A percentile compares a stretch with the other conserved stretches of the same genome.
Evolutionary conservation across 1,140 invertebrate genomes (phyloP).

Genomic region (Bombyx mori): DNA sequence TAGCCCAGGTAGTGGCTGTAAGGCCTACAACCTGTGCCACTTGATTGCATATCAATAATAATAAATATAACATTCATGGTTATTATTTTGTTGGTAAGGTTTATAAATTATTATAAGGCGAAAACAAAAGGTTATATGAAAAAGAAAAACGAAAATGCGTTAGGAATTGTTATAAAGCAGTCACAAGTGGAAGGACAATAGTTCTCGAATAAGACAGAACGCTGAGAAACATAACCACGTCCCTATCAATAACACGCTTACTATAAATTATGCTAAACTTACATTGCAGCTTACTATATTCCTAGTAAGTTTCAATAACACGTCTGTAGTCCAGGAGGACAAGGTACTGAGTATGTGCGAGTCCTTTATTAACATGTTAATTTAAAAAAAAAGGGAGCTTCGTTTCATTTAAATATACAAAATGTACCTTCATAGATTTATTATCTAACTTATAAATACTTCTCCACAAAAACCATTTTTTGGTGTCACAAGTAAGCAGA

Average conservation of each 20-base stretch:
- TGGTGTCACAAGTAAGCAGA: conserved; percentile 41
- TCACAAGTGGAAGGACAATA: conserved; percentile 45
- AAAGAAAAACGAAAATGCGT: conserved; percentile 40
- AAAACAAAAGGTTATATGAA: conserved; percentile 13
- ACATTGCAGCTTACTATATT: conserved; percentile 55
- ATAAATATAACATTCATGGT: background rate
- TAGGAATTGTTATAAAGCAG: conserved; percentile 51
- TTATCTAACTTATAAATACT: conserved; percentile 45
- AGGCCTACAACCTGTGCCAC: no score
- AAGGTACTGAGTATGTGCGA: conserved; percentile 61
- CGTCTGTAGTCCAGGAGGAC: conserved; percentile 54
- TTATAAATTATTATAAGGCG: conserved; percentile 9
- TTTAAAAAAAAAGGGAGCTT: conserved; percentile 32
- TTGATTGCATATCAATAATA: no score
- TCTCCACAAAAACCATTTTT: conserved; percentile 50
- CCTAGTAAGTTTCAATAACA: conserved; percentile 45
- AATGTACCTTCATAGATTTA: conserved; percentile 28
- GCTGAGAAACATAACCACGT: conserved; percentile 40
- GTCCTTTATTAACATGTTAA: conserved; percentile 23
- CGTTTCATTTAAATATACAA: conserved; percentile 25
- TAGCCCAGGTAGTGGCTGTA: no score
- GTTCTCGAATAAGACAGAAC: conserved; percentile 13
- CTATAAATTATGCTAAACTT: conserved; percentile 66
- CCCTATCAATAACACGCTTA: conserved; percentile 57
- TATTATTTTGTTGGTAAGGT: background rate